Evolutionary conservation across 2,797 vertebrate species (phyloP), one percentile per base, ranked within the genome.

Genomic region (Galaxias olidus): DNA sequence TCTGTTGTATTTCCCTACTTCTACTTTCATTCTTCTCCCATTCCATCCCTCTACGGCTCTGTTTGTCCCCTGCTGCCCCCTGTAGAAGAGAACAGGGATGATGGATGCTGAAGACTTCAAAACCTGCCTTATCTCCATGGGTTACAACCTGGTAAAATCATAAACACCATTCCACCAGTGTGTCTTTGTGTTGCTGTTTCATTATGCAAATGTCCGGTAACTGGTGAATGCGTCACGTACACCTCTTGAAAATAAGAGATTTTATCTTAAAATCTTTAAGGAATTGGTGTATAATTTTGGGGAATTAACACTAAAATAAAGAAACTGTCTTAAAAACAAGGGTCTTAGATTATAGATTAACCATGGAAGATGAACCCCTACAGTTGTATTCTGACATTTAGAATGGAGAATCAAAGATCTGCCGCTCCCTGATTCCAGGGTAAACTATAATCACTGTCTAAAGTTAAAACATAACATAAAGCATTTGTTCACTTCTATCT

Each of bases 111-210:
- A 99, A 90, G 97, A 99, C 96, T 99, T 98, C 95, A 95, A 94
- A 90, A 95, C 96, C 94, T 99, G 94, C 95, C 97, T 99, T 90
- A 99, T 99, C 97, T 98, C 97, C 96, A 93, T 99, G 93, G 97
- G 97, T 94, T 98, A 98, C 94, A 98, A 96, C 90, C 95, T 96
- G 94, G 95, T 97, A 97, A 96, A 85, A 93, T 93, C 91, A 79
- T 52, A 80, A 78, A 64, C 75, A 63, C 75, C 20, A 47, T 40
- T 46, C 30, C 53, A 19, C 30, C 20, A 13, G 47, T n/a, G 18
- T 30, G 14, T 54, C n/a, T 47, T n/a, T 46, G 10, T n/a, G n/a
- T 43, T 20, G 18, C 44, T 30, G 43, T 11, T 30, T 15, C 15
- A 4, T 8, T 17, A 30, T 15, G 9, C 6, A 41, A 15, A 42